Evolutionary conservation across 1,140 invertebrate species (phyloP).

Genomic region (Triops longicaudatus): DNA sequence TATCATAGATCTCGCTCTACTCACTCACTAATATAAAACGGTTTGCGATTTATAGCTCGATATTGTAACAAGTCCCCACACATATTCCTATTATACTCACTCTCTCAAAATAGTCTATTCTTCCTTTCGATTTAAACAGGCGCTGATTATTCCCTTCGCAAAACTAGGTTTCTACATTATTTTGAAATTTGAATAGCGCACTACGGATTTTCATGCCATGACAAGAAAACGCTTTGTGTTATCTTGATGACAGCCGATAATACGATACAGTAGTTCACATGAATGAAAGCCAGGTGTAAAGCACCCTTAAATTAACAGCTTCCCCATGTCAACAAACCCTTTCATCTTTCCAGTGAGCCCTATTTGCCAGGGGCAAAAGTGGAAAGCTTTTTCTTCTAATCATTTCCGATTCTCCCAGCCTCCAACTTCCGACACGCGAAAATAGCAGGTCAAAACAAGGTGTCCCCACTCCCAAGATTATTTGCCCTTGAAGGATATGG

Average conservation of each 20-base stretch:
- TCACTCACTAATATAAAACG: too few relatives aligned
- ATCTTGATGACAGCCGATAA: neutral
- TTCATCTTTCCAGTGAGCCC: neutral
- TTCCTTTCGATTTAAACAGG: too few relatives aligned
- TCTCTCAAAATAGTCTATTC: too few relatives aligned
- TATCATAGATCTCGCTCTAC: too few relatives aligned
- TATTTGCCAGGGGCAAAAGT: neutral
- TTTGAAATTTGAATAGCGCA: too few relatives aligned
- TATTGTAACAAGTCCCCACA: too few relatives aligned
- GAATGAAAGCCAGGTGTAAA: neutral
- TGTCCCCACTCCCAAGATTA: neutral
- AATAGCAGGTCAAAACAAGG: neutral
- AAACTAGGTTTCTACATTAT: too few relatives aligned
- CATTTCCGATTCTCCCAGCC: neutral
- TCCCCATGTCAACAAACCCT: neutral
- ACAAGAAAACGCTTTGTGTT: neutral
- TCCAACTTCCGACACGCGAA: neutral
- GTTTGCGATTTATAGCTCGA: too few relatives aligned
- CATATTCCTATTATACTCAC: too few relatives aligned
- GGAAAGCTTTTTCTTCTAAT: neutral
- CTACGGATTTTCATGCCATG: neutral
- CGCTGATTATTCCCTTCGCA: too few relatives aligned
- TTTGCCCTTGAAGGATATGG: neutral
- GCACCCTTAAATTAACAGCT: neutral
- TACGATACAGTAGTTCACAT: neutral